Base-by-base conservation (phyloP, 30 jellyfish, hydroid and myxozoan genomes). In the Aurelia sp. region DNA sequence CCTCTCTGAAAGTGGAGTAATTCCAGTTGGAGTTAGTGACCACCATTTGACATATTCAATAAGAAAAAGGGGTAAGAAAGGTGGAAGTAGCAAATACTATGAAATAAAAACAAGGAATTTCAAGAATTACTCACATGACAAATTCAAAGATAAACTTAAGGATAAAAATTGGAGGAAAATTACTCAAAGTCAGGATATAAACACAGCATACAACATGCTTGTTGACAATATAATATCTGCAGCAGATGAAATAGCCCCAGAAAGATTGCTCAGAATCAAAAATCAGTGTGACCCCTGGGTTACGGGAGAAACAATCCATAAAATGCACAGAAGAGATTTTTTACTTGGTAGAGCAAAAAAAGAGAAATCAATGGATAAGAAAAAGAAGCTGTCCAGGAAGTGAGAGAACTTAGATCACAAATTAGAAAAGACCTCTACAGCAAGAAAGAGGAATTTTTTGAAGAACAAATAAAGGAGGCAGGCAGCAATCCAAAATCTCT, bases 251-350 rank as follows among this genome's bases (percentile, higher is more conserved):
- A 72, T 72, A 72, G 70, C 83, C 80, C 80, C 62, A 70, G 80
- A 70, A 70, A 70, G 80, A 70, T 70, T 22, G 80, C 80, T 70
- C 64, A 22, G 80, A 70, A 70, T 70, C 31, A 70, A 70, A 70
- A 70, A 70, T 70, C 80, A 70, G 80, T 70, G 80, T 70, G 80
- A 70, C 80, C 80, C 80, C 50, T 72, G 79, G 83, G 83, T 72
- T 72, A 72, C 83, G 48, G 83, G 83, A 72, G 69, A 72, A 72
- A 72, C 83, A 48, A 37, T 72, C 83, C 83, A 72, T 50, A 72
- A 50, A 50, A 72, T 72, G 83, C 68, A 72, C 68, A 48, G 55
- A 72, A 6, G 69, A 40, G 41, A 12, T 72, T 72, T 72, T 72
- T 72, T 11, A 13, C 27, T 72, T 16, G 83, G 31, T 11, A 48